These are phyloP conservation scores for Drosophila repleta DNA, from an alignment of 1,140 invertebrate genomes.

Conservation along the genomic window DNA sequence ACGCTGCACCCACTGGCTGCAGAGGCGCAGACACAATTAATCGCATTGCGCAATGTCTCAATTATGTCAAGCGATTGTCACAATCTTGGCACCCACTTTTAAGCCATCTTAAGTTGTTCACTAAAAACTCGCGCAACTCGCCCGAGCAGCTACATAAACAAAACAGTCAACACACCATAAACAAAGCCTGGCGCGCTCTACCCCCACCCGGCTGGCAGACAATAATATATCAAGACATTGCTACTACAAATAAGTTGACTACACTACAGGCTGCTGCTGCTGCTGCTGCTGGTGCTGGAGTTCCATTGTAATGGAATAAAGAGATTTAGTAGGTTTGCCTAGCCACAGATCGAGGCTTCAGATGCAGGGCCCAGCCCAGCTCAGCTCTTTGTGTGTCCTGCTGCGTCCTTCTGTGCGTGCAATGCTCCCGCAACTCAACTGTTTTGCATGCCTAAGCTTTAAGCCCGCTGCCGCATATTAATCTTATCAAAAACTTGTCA, in stretches of 20 bases:
- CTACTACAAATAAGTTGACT: conserved; percentile 73
- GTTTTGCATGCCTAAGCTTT: conserved; percentile 66
- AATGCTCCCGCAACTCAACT: conserved; percentile 61
- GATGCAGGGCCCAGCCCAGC: conserved; percentile 37
- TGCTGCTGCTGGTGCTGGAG: conserved; percentile 35
- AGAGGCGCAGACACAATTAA: conserved; percentile 44
- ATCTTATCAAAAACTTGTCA: conserved; percentile 82
- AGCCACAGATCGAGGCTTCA: conserved; percentile 41
- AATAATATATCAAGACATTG: conserved; percentile 77
- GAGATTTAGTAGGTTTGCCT: conserved; percentile 74
- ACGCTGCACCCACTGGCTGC: conserved; percentile 2
- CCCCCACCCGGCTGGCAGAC: conserved; percentile 28
- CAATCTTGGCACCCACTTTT: conserved; percentile 38
- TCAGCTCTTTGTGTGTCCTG: conserved; percentile 23
- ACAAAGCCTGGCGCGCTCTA: conserved; percentile 34
- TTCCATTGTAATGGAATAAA: conserved; percentile 65
- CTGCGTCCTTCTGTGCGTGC: conserved; percentile 70
- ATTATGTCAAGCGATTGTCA: conserved; percentile 74
- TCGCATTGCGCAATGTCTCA: conserved; percentile 74
- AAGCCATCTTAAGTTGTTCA: conserved; percentile 14
- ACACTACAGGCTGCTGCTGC: conserved; percentile 24
- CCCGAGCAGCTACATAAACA: conserved; percentile 65
- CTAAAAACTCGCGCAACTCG: conserved; percentile 31
- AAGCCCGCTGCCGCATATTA: conserved; percentile 69
- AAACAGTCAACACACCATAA: conserved; percentile 66